Evolutionary conservation across 2,113 vertebrate genomes (phyloP).

Genomic region (Columba janthina): DNA sequence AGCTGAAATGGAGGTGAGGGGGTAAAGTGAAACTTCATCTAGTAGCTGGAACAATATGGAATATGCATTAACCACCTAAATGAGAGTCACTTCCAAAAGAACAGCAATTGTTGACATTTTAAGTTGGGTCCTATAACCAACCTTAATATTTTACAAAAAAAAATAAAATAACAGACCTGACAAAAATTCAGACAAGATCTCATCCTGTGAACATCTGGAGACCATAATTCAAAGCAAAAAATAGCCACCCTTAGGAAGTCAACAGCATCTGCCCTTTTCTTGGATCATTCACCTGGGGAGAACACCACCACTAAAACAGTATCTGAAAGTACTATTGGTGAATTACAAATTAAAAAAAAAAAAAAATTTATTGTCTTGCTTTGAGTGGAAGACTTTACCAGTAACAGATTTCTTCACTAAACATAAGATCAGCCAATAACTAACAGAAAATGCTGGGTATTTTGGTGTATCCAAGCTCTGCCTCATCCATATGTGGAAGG

Average conservation of each 20-base stretch:
- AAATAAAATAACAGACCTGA: background rate
- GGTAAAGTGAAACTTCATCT: background rate
- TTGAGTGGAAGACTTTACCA: background rate
- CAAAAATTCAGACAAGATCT: background rate
- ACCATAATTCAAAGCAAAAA: background rate
- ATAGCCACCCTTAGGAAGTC: background rate
- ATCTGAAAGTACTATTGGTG: background rate
- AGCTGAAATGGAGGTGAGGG: background rate
- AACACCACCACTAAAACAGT: background rate
- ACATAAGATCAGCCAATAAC: background rate
- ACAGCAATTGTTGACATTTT: background rate
- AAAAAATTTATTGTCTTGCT: background rate
- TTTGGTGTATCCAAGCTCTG: background rate
- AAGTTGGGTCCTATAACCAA: background rate
- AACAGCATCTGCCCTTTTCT: background rate
- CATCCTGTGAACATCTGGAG: background rate
- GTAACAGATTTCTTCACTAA: background rate
- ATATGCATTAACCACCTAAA: background rate
- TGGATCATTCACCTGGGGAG: background rate
- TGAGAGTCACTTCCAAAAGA: background rate
- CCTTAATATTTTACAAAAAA: background rate
- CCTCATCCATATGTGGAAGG: fast-evolving
- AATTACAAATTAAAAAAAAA: background rate
- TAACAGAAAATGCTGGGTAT: background rate
- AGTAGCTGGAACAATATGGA: background rate